Conservation (phyloP, 1,140 invertebrate species). For the Eurosta solidaginis region DNA sequence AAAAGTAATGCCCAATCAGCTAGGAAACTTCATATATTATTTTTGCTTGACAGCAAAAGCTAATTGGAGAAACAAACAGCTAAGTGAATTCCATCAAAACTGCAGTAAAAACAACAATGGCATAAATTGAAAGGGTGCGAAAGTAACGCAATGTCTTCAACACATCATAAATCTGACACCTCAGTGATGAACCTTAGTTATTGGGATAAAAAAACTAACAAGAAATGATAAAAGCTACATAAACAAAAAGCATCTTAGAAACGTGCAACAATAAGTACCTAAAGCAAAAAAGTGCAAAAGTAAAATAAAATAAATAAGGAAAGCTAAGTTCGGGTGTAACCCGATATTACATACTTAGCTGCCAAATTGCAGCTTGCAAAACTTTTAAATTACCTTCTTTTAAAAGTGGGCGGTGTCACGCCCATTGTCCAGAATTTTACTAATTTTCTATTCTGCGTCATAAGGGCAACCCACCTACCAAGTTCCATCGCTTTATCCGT, state of each 20-base stretch:
- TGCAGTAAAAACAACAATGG: neutral
- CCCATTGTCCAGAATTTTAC: no score
- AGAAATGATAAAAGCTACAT: neutral
- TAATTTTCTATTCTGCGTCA: no score
- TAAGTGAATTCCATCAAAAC: conserved; percentile 14
- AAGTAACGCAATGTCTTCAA: conserved; percentile 13
- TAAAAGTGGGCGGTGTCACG: no score
- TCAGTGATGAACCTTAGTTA: conserved; percentile 10
- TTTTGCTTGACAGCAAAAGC: neutral
- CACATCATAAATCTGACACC: conserved; percentile 18
- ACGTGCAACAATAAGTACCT: neutral
- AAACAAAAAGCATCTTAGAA: no score
- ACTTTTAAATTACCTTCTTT: no score
- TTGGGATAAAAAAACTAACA: neutral
- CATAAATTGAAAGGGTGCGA: conserved; percentile 11
- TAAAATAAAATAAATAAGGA: no score
- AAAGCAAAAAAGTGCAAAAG: neutral
- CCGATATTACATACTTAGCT: no score
- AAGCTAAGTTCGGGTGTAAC: no score
- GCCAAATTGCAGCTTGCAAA: no score
- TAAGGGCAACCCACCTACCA: no score
- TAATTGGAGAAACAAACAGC: conserved; percentile 23
- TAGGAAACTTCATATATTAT: conserved; percentile 1
- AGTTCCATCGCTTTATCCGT: no score
- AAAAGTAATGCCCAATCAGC: conserved; percentile 6